These are phyloP conservation scores for Gallinago undulata DNA, from an alignment of 2,113 vertebrate genomes.

Conservation along the genomic window DNA sequence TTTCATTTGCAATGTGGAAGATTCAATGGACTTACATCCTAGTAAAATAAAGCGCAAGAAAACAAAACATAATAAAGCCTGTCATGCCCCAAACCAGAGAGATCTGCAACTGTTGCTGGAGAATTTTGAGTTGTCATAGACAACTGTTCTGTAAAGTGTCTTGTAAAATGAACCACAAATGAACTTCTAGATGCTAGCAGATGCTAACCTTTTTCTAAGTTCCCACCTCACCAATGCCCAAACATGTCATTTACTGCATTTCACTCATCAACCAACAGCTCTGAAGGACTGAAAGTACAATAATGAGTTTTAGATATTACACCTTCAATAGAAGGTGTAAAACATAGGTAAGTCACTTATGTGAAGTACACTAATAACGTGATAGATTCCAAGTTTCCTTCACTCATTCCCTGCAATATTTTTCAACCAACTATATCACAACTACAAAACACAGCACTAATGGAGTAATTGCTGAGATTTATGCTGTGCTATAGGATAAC, in stretches of 20 bases:
- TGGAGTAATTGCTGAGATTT: not conserved
- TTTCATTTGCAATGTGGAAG: not conserved
- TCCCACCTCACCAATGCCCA: not conserved
- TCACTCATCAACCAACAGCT: not conserved
- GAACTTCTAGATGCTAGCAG: not conserved
- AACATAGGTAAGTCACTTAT: not conserved
- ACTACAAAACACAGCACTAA: not conserved
- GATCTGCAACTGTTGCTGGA: not conserved
- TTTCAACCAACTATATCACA: not conserved
- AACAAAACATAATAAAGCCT: not conserved
- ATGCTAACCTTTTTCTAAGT: not conserved
- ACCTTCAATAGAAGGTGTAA: not conserved
- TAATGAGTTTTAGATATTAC: not conserved
- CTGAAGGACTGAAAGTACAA: not conserved
- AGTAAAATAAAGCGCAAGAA: not conserved
- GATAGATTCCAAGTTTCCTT: not conserved
- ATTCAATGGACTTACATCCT: not conserved
- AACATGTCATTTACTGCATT: not conserved
- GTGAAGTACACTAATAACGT: not conserved
- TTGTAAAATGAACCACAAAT: not conserved
- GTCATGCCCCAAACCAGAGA: not conserved
- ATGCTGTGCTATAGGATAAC: not conserved
- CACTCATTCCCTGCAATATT: not conserved
- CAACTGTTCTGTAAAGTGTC: not conserved
- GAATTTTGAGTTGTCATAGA: not conserved